phyloP scores from a whole-genome alignment of 1,140 invertebrate species.

The Cotesia vestalis region DNA sequence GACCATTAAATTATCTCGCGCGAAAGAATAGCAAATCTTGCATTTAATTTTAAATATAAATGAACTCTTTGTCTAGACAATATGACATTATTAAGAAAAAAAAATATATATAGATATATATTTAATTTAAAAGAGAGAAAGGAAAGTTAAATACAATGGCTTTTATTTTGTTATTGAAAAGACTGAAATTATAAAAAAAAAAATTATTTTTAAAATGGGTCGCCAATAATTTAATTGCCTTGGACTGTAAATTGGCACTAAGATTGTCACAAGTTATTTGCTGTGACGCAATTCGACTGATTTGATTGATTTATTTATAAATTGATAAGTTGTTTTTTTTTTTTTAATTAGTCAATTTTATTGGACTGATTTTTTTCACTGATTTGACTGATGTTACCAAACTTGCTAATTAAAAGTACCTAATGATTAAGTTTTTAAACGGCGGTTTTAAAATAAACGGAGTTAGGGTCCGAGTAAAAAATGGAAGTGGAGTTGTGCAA shows the following conservation, averaged over 20 bases:
- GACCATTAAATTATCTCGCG: slow-evolving; percentile 36
- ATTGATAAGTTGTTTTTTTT: slow-evolving; percentile 28
- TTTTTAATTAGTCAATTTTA: slow-evolving; percentile 59
- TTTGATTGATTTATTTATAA: slow-evolving; percentile 45
- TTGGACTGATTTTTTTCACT: slow-evolving; percentile 64
- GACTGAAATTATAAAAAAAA: slow-evolving; percentile 49
- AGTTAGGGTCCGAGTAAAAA: slow-evolving; percentile 17
- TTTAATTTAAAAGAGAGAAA: slow-evolving; percentile 29
- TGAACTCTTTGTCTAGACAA: slow-evolving; percentile 9
- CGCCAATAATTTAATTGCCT: slow-evolving; percentile 20
- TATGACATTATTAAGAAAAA: slow-evolving; percentile 11
- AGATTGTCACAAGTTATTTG: slow-evolving; percentile 33
- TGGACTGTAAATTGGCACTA: slow-evolving; percentile 39
- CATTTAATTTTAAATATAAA: slow-evolving; percentile 17
- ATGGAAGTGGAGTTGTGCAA: slow-evolving; percentile 14
- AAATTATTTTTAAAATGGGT: slow-evolving; percentile 31
- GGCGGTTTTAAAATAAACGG: slow-evolving; percentile 22
- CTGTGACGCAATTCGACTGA: slow-evolving; percentile 63
- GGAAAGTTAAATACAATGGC: slow-evolving; percentile 29
- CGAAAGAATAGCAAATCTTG: slow-evolving; percentile 11
- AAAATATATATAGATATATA: slow-evolving; percentile 13
- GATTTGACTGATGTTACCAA: slow-evolving; percentile 67
- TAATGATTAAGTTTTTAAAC: slow-evolving; percentile 63
- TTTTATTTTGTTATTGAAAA: slow-evolving; percentile 53
- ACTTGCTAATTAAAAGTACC: slow-evolving; percentile 61